Percentiles rank a stretch among this genome's conserved stretches.
These are phyloP conservation scores for Eulemur rufifrons DNA, from an alignment of 2,113 vertebrate genomes.

Conservation along the genomic window DNA sequence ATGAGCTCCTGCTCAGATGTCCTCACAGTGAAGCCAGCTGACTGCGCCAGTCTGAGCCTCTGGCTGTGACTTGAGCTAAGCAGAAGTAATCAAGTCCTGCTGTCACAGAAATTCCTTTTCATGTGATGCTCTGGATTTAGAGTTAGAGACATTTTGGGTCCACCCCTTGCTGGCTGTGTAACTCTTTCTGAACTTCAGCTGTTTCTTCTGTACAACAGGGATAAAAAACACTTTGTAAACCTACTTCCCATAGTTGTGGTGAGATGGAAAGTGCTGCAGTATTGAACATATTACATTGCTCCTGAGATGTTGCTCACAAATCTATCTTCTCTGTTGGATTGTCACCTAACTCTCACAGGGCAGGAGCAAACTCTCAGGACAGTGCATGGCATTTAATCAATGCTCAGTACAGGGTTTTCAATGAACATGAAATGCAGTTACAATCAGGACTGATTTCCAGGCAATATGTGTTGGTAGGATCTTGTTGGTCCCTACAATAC, in stretches of 20 bases:
- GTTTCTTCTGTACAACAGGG: not conserved
- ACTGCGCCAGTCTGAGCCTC: not conserved
- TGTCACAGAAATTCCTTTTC: not conserved
- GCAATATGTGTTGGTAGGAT: not conserved
- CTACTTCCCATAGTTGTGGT: rapidly evolving
- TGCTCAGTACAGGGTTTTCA: not conserved
- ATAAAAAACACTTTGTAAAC: not conserved
- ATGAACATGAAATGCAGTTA: not conserved
- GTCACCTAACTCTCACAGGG: not conserved
- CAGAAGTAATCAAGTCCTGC: not conserved
- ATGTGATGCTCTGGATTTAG: not conserved
- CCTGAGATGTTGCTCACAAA: not conserved
- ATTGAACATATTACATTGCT: not conserved
- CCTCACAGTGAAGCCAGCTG: not conserved
- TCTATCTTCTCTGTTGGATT: not conserved
- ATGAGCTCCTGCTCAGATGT: not conserved
- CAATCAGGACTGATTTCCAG: not conserved
- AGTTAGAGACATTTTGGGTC: not conserved
- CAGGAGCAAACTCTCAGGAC: not conserved
- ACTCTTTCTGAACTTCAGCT: not conserved
- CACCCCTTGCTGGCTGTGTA: not conserved
- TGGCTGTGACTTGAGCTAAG: not conserved
- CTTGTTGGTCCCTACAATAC: not conserved
- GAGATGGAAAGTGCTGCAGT: not conserved
- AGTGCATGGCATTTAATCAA: not conserved